Conservation (phyloP, 2,888 invertebrate species). For the Pseudeuparius sepicola region DNA sequence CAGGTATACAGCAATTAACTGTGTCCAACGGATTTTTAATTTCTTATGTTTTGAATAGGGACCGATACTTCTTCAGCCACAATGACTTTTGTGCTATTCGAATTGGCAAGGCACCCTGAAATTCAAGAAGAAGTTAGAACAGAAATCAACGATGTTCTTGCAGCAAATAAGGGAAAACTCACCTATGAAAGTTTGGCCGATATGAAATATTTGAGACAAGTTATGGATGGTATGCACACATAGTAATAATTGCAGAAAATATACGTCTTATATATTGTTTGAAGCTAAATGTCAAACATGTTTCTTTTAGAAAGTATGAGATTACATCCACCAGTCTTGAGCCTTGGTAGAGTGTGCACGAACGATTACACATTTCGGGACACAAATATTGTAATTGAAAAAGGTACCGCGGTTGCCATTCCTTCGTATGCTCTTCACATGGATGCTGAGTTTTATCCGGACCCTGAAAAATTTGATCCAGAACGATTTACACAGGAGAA, state of each 20-base stretch:
- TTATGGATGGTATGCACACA: conserved; percentile 19
- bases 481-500: conserved; percentile 25
- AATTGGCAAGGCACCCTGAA: conserved; percentile 19
- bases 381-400: conserved; percentile 23
- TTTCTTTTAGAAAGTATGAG: conserved; percentile 25
- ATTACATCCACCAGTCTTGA: conserved; percentile 23
- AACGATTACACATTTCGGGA: conserved; percentile 25
- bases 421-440: conserved; percentile 22
- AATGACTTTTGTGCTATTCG: conserved; percentile 23
- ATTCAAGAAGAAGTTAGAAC: conserved; percentile 21
- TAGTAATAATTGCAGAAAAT: too few relatives aligned
- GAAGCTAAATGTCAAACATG: too few relatives aligned
- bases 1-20: neutral
- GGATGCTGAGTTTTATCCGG: conserved; percentile 25
- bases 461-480: conserved; percentile 27
- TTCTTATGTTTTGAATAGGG: conserved; percentile 20
- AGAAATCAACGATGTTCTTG: conserved; percentile 20
- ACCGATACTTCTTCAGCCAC: conserved; percentile 25
- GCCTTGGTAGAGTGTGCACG: conserved; percentile 22
- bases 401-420: conserved; percentile 23
- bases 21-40: neutral
- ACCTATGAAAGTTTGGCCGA: conserved; percentile 24
- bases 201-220: conserved; percentile 23
- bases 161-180: conserved; percentile 17
- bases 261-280: too few relatives aligned